Conservation (phyloP, 2,113 vertebrate species). For the Chaetodon auriga region DNA sequence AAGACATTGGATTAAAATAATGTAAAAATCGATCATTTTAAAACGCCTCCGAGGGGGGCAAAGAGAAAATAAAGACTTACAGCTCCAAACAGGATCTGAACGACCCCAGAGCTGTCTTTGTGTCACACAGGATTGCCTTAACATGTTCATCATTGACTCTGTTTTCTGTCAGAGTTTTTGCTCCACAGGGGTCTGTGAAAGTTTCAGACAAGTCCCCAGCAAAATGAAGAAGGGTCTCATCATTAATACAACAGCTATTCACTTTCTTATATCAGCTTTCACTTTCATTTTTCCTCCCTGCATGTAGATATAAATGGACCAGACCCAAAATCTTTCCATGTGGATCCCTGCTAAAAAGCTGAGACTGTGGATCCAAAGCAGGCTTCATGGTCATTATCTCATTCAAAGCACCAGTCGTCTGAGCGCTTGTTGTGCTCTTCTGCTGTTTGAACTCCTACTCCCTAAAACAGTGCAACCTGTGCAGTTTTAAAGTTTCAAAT, state of each 20-base stretch:
- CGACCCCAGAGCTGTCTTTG: conserved; percentile 28
- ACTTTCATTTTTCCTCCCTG: conserved; percentile 14
- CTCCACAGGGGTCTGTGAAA: conserved; percentile 11
- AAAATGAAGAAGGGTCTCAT: conserved; percentile 11
- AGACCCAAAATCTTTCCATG: not conserved
- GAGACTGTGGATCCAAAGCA: conserved; percentile 2
- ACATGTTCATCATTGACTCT: conserved; percentile 20
- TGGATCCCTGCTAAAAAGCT: conserved; percentile 17
- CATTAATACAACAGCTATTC: conserved; percentile 41
- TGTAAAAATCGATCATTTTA: conserved; percentile 74
- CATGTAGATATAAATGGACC: not conserved
- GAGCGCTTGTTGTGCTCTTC: conserved; percentile 5
- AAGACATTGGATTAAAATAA: conserved; percentile 76
- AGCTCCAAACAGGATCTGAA: conserved; percentile 26
- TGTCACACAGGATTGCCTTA: conserved; percentile 40
- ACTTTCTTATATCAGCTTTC: conserved; percentile 11
- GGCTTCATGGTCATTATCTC: conserved; percentile 34
- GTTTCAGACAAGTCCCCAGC: conserved; percentile 18
- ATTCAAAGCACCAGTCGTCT: conserved; percentile 20
- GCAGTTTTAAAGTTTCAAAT: conserved; percentile 62
- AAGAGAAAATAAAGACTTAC: conserved; percentile 48
- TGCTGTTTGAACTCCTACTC: conserved; percentile 63
- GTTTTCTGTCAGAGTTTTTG: conserved; percentile 9
- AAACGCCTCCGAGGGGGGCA: conserved; percentile 44
- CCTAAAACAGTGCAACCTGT: conserved; percentile 60